Base-by-base conservation (phyloP, 2,113 vertebrate genomes). In the Aphelocoma coerulescens region DNA sequence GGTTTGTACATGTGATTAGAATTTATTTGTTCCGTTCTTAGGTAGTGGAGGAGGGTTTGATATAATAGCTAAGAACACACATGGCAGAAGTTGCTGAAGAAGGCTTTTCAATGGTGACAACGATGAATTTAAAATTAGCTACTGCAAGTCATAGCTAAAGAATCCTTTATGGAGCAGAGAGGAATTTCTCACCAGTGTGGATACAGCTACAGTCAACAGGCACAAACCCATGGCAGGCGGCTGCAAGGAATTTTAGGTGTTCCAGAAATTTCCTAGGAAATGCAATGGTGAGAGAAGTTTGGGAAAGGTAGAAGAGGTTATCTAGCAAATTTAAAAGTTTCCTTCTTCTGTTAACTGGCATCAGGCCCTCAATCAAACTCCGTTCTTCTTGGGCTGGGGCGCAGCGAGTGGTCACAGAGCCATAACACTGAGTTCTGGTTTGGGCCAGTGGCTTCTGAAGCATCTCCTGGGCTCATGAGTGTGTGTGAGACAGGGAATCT, bases 1-100 rank as follows among this genome's bases (percentile, higher is more conserved):
- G 94, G 85, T 92, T 71, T 95, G 77, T 90, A 84, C 74, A 72
- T 95, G 91, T 94, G 96, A 96, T 96, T 96, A 92, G 95, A 97
- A 97, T 97, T 86, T 91, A 90, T 97, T 96, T 94, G 78, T 80
- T 92, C 82, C 93, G 59, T 71, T 95, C 85, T 94, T 84, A 75
- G 67, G 78, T 69, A 62, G 88, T 16, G 35, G 68, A 89, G 91
- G 51, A 81, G 58, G 32, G 68, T 57, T 96, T 94, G 90, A 74
- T 81, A 69, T 88, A 95, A 94, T 57, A 89, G 72, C 90, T 82
- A 26, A 82, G 91, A 96, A 74, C 80, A 81, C 35, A 58, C 24
- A 24, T 78, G 88, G 89, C 86, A 91, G 75, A 92, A 91, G 79
- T 58, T 96, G 94, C 93, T 86, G 93, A 96, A 92, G 89, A 87